phyloP scores from a whole-genome alignment of 2,797 vertebrate species.

The Poeciliopsis paucimaculata region DNA sequence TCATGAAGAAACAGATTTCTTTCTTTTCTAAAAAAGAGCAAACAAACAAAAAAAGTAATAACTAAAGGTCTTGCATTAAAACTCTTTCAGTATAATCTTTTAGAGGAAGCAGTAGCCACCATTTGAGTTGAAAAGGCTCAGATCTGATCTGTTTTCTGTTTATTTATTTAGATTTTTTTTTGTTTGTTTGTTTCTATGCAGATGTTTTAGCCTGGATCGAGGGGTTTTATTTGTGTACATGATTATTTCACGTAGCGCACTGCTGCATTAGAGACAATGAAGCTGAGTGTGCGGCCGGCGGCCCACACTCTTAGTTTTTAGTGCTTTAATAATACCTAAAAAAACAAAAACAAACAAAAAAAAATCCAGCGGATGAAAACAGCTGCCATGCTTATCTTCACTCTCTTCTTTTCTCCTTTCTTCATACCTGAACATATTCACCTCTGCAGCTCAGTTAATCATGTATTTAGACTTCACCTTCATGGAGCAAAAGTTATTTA shows the following conservation, averaged over 20 bases:
- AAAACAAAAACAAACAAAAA: constrained; percentile 47
- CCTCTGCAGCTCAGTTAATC: constrained; percentile 60
- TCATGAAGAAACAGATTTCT: constrained; percentile 65
- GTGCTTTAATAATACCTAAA: constrained; percentile 68
- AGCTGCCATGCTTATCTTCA: constrained; percentile 56
- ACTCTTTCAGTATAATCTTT: constrained; percentile 77
- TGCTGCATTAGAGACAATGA: constrained; percentile 70
- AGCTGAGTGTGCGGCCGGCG: constrained; percentile 35
- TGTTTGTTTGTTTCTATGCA: constrained; percentile 72
- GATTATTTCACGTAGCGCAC: constrained; percentile 66
- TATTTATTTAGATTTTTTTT: constrained; percentile 66
- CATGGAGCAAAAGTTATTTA: constrained; percentile 48
- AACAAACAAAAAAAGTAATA: constrained; percentile 49
- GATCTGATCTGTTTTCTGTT: constrained; percentile 51
- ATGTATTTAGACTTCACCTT: constrained; percentile 56
- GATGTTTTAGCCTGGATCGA: constrained; percentile 52
- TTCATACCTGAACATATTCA: constrained; percentile 33
- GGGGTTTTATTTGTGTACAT: constrained; percentile 57
- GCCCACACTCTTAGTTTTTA: constrained; percentile 62
- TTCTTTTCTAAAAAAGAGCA: constrained; percentile 67
- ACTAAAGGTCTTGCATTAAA: constrained; percentile 78
- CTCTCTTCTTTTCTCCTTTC: constrained; percentile 45
- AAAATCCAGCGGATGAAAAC: constrained; percentile 49
- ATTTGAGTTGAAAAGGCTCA: constrained; percentile 62
- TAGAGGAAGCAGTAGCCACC: constrained; percentile 77